Percentiles rank a stretch among this genome's conserved stretches.
Evolutionary conservation across 2,888 invertebrate species (phyloP).

Genomic region (Exephanes ischioxanthus): DNA sequence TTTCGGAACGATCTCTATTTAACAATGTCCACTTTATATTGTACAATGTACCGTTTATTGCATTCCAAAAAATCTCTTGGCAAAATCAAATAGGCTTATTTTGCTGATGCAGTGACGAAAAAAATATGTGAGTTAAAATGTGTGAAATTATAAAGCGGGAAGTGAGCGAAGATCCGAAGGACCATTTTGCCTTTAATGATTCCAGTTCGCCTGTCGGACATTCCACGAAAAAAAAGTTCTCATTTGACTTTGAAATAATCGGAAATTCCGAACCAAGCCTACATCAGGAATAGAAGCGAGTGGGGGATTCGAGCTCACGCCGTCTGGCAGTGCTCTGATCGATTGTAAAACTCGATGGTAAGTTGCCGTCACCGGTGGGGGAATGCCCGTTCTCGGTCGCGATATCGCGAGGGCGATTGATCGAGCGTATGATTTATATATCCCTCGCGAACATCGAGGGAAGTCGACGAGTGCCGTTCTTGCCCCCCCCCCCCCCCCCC

Average conservation of each 20-base stretch:
- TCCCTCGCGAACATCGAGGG: conserved; percentile 33
- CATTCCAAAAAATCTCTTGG: background rate
- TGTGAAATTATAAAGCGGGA: no score
- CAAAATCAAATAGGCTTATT: no score
- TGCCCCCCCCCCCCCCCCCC: conserved; percentile 2
- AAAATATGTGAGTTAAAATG: no score
- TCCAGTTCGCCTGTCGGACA: no score
- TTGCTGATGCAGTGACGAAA: no score
- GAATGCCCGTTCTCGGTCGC: conserved; percentile 26
- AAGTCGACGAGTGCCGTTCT: conserved; percentile 34
- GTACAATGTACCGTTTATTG: background rate
- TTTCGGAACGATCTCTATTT: background rate
- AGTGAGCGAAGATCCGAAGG: no score
- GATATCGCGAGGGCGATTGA: conserved; percentile 56
- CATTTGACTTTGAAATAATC: no score
- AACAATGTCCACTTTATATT: background rate
- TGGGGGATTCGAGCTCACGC: background rate
- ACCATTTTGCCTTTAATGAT: no score
- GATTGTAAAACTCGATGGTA: conserved; percentile 35
- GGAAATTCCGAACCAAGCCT: no score
- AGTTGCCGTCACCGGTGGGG: conserved; percentile 18
- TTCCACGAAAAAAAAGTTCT: no score
- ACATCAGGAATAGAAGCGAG: background rate
- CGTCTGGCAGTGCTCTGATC: conserved; percentile 7
- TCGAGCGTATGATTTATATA: conserved; percentile 54